Evolutionary conservation across 2,888 invertebrate genomes (phyloP).

Genomic region (Thymelicus lineola): DNA sequence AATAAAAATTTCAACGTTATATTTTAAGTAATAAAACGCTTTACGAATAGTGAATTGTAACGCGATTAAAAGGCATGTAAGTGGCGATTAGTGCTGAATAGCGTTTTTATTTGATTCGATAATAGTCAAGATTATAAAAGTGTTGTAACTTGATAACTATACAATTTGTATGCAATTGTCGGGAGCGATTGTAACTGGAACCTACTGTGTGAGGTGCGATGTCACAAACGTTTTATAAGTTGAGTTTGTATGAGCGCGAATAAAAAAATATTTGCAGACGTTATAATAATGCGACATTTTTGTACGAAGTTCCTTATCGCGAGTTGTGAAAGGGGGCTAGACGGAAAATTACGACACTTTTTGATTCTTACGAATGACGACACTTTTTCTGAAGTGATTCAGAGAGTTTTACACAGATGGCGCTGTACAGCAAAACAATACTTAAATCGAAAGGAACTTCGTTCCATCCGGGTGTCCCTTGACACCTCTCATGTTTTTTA

Average conservation of each 20-base stretch:
- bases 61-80: constrained; percentile 11
- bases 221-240: constrained; percentile 2
- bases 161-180: constrained; percentile 23
- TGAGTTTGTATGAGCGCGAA: background rate
- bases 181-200: constrained; percentile 20
- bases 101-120: constrained; percentile 22
- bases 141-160: constrained; percentile 17
- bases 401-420: too few species aligned
- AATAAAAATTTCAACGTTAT: constrained; percentile 4
- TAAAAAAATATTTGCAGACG: too few species aligned
- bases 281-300: too few species aligned
- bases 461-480: too few species aligned
- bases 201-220: constrained; percentile 20
- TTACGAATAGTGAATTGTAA: background rate
- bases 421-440: too few species aligned
- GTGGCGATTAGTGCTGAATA: constrained; percentile 21
- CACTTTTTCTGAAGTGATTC: too few species aligned
- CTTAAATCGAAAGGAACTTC: too few species aligned
- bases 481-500: too few species aligned
- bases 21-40: background rate
- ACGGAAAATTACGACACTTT: too few species aligned
- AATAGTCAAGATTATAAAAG: constrained; percentile 19
- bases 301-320: too few species aligned
- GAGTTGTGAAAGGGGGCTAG: too few species aligned
- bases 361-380: too few species aligned